These are phyloP conservation scores for Melitaea athalia DNA, from an alignment of 2,888 invertebrate species.

Conservation along the genomic window DNA sequence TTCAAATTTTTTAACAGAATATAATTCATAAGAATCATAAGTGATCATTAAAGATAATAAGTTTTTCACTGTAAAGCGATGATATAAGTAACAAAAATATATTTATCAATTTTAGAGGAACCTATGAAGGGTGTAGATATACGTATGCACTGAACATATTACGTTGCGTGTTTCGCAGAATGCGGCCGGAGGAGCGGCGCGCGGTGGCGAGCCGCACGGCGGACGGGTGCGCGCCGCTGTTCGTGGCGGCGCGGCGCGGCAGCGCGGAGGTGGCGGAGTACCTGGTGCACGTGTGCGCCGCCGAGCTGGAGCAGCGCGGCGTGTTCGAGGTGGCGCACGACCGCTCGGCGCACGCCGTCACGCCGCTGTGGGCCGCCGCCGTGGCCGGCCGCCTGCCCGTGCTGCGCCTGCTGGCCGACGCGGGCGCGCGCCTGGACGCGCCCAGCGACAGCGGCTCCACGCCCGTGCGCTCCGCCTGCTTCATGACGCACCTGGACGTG, in stretches of 20 bases:
- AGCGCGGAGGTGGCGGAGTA: conserved; percentile 93
- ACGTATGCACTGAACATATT: background rate
- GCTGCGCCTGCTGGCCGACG: conserved; percentile 88
- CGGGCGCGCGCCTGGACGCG: conserved; percentile 93
- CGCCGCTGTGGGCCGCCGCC: conserved; percentile 96
- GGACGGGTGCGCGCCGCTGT: conserved; percentile 91
- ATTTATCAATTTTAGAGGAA: too few relatives aligned
- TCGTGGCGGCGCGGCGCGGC: conserved; percentile 89
- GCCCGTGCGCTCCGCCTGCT: conserved; percentile 95
- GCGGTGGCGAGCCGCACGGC: conserved; percentile 86
- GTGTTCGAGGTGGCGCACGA: conserved; percentile 91
- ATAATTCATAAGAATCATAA: too few relatives aligned
- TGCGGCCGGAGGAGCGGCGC: conserved; percentile 83
- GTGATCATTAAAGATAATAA: too few relatives aligned
- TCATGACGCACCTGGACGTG: conserved; percentile 92
- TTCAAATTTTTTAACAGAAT: too few relatives aligned
- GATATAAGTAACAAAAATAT: too few relatives aligned
- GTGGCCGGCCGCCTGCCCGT: conserved; percentile 91
- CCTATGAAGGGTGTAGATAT: too few relatives aligned
- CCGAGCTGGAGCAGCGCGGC: conserved; percentile 93
- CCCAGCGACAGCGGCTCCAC: conserved; percentile 94
- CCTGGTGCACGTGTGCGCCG: conserved; percentile 90
- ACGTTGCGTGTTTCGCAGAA: conserved; percentile 51
- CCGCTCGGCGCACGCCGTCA: conserved; percentile 88
- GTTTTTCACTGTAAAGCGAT: too few relatives aligned